phyloP scores from a whole-genome alignment of 2,113 vertebrate species.

The Archocentrus centrarchus region DNA sequence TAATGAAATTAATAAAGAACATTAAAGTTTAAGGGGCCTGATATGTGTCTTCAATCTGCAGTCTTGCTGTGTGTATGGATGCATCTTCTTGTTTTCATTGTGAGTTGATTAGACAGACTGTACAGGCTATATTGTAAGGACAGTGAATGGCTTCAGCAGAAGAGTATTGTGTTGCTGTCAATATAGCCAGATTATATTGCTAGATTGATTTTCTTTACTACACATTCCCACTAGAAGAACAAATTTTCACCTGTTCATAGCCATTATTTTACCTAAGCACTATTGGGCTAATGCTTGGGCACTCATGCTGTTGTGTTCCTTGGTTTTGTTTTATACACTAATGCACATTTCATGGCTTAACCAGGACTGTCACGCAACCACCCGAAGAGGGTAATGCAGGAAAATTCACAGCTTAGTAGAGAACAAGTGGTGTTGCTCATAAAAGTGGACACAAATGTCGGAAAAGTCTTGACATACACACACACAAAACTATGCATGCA shows the following conservation, averaged over 20 bases:
- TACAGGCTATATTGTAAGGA: not conserved
- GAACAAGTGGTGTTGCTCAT: slow-evolving; percentile 34
- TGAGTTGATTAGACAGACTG: slow-evolving; percentile 5
- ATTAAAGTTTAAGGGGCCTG: not conserved
- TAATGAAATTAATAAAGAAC: not conserved
- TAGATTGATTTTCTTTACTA: slow-evolving; percentile 53
- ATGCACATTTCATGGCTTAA: slow-evolving; percentile 18
- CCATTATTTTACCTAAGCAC: slow-evolving; percentile 37
- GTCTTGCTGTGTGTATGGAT: not conserved
- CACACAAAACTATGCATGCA: slow-evolving; percentile 4
- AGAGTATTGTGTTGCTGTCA: slow-evolving; percentile 39
- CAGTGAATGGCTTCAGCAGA: slow-evolving; percentile 28
- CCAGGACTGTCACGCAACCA: slow-evolving; percentile 36
- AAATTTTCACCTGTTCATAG: slow-evolving; percentile 39
- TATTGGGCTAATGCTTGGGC: not conserved
- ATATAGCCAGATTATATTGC: slow-evolving; percentile 14
- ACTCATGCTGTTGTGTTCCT: not conserved
- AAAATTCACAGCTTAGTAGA: slow-evolving; percentile 63
- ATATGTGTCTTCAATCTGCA: not conserved
- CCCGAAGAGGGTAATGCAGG: slow-evolving; percentile 45
- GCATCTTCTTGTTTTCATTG: not conserved
- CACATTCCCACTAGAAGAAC: slow-evolving; percentile 28
- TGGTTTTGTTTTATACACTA: slow-evolving; percentile 2
- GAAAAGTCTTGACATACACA: slow-evolving; percentile 4
- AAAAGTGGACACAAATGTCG: slow-evolving; percentile 35